Evolutionary conservation across 2,113 vertebrate species (phyloP), one percentile per base, ranked within the genome.

Genomic region (Madoqua kirkii): DNA sequence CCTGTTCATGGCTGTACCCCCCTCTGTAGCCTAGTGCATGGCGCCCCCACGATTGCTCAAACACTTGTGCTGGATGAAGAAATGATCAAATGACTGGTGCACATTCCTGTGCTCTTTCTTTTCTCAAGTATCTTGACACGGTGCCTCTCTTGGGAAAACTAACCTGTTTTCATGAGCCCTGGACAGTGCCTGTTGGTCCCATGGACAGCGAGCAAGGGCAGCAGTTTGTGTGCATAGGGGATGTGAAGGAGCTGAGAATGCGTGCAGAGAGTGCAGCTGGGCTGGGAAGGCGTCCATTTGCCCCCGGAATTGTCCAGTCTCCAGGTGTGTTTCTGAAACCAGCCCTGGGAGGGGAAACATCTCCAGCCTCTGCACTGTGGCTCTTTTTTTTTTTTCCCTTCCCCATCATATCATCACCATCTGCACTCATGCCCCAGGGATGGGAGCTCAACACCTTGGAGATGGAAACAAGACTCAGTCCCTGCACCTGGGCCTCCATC

Each of bases 11-110:
- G 12, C 7, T 25, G 9, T 36, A 43, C 29, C 16, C 12, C 29
- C 21, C 12, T 23, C 3, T 4, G 29, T 0, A 12, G 19, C 31
- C 13, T 19, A 3, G 16, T n/a, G 79, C 36, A 4, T 0, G 4
- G n/a, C 15, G 1, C 12, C 15, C 48, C 2, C 21, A 3, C 36
- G 7, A 29, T 12, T 25, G 79, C 92, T 79, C 50, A 82, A 91
- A 62, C 40, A 60, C 36, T 17, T 3, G 1, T 3, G 2, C 25
- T 40, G 36, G 92, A 52, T 11, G 45, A 67, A 60, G 54, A 52
- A 62, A 29, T 3, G 25, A 31, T 3, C 43, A 27, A 14, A 9
- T 6, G 43, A 10, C 13, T 45, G 33, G 23, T 17, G 13, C 25
- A 16, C 5, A 0, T 59, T 57, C 43, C 33, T 7, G 16, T 2